phyloP scores from a whole-genome alignment of 2,888 invertebrate genomes.

The Caenorhabditis japonica region DNA sequence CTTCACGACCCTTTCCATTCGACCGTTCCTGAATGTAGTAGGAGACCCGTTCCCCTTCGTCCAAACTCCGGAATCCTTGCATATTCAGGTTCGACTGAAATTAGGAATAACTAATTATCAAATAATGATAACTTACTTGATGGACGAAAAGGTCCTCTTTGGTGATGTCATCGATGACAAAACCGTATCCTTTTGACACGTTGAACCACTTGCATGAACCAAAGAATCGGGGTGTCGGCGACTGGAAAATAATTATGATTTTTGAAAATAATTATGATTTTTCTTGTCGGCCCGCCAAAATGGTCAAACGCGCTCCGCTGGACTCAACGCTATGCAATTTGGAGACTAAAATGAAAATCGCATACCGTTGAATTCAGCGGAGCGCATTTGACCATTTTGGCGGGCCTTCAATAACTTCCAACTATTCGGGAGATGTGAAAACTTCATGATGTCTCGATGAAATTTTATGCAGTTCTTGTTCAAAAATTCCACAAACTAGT shows the following conservation, averaged over 20 bases:
- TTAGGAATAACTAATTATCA: neutral
- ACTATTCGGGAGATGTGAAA: no score
- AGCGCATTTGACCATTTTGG: no score
- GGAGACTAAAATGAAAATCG: no score
- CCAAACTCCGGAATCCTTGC: conserved; percentile 64
- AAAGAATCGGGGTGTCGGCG: conserved; percentile 46
- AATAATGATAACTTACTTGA: conserved; percentile 33
- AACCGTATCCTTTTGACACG: conserved; percentile 62
- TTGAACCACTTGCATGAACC: conserved; percentile 64
- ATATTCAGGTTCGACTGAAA: conserved; percentile 57
- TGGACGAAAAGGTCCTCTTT: conserved; percentile 62
- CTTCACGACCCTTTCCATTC: conserved; percentile 59
- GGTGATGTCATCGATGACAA: conserved; percentile 59
- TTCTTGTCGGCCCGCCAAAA: no score
- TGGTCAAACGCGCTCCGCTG: no score
- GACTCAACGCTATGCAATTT: no score
- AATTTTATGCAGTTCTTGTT: no score
- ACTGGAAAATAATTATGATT: conserved; percentile 24
- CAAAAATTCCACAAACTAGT: no score
- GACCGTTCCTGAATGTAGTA: conserved; percentile 53
- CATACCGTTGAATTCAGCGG: no score
- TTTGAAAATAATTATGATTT: no score
- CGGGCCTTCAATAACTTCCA: no score
- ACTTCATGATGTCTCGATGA: no score
- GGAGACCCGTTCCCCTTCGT: conserved; percentile 60